These are phyloP conservation scores for Emydura subglobosa DNA, from an alignment of 2,113 vertebrate genomes.

Conservation along the genomic window DNA sequence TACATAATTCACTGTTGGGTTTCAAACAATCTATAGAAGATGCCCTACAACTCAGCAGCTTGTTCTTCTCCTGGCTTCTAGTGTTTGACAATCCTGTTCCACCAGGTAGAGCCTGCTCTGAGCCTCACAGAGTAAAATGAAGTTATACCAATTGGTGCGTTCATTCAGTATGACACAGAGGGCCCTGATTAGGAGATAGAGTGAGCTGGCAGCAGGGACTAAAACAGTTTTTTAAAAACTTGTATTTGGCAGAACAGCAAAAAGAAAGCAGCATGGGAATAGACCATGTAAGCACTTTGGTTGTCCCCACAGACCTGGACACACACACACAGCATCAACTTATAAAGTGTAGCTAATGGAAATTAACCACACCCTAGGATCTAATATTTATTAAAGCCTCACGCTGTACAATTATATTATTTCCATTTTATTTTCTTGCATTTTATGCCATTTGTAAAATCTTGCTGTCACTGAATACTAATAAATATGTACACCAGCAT, in stretches of 20 bases:
- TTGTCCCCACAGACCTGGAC: neutral
- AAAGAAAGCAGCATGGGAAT: neutral
- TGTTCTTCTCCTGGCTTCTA: neutral
- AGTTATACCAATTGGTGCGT: accelerated
- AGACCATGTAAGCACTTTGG: accelerated
- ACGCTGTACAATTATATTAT: neutral
- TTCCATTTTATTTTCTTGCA: neutral
- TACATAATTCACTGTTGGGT: neutral
- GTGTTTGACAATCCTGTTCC: neutral
- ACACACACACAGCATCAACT: neutral
- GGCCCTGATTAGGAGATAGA: neutral
- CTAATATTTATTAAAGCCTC: neutral
- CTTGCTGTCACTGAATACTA: neutral
- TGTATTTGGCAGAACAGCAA: accelerated
- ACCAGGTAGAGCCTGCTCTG: neutral
- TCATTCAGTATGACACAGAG: neutral
- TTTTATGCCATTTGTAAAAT: neutral
- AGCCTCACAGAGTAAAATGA: accelerated
- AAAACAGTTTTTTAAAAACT: neutral
- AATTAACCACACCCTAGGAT: constrained; percentile 13
- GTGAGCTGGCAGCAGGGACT: neutral
- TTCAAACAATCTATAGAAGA: neutral
- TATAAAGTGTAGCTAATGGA: neutral
- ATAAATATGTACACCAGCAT: neutral
- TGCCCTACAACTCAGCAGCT: neutral